Percentiles rank a stretch among this genome's conserved stretches.
Evolutionary conservation across 1,140 invertebrate species (phyloP).

Genomic region (Rhizoglyphus robini): DNA sequence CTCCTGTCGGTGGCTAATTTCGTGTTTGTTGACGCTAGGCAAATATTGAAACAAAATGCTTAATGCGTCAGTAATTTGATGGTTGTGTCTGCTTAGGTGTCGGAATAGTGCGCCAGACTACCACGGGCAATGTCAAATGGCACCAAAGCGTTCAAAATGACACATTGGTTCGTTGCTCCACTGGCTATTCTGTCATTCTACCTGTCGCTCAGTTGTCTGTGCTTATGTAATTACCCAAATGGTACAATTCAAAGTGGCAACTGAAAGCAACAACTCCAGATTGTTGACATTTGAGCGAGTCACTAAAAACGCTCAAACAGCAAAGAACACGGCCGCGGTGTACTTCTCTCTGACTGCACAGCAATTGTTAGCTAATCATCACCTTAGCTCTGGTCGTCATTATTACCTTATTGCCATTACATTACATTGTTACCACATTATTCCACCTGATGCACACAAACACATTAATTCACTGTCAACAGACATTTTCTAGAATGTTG

Average conservation of each 20-base stretch:
- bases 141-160: no score
- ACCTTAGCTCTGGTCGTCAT: not conserved
- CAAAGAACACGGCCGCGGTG: not conserved
- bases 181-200: not conserved
- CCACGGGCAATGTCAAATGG: no score
- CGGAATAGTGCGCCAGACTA: no score
- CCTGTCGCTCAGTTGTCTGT: not conserved
- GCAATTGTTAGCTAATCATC: conserved; percentile 11
- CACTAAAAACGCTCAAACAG: not conserved
- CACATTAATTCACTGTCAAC: no score
- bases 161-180: no score
- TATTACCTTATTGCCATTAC: not conserved
- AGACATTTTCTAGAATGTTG: no score
- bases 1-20: no score
- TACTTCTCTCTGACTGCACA: not conserved
- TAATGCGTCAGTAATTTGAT: conserved; percentile 7
- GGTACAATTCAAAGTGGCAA: not conserved
- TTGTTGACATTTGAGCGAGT: not conserved
- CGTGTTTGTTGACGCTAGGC: no score
- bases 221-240: not conserved
- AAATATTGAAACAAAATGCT: conserved; percentile 12
- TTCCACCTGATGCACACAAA: not conserved
- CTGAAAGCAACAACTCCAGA: not conserved
- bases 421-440: not conserved
- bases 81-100: not conserved